Evolutionary conservation across 2,113 vertebrate genomes (phyloP), one percentile per base, ranked within the genome.

Genomic region (Nyctereutes procyonoides): DNA sequence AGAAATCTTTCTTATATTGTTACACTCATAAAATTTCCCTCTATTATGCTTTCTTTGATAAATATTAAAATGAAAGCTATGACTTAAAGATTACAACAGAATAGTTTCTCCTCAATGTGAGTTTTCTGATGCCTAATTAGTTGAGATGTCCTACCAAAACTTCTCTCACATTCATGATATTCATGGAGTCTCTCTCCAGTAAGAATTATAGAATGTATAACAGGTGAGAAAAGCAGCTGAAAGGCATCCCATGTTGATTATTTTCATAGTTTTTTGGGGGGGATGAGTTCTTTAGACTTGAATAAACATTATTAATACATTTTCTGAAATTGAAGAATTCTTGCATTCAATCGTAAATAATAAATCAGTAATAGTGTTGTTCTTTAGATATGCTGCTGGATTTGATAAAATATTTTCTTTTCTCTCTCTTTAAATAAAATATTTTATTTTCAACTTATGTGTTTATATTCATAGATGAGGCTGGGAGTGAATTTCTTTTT

Each of bases 111-210:
- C 43, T 43, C 56, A 60, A 58, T 32, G 7, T 97, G 95, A 95
- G 43, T 77, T 95, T 85, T 90, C 95, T 58, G 55, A 69, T 98
- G 96, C 62, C 92, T 81, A 12, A 67, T 90, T 83, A 96, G 93
- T 60, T 69, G 88, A 30, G 38, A 32, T 11, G 19, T 79, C 71
- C 53, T 22, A 15, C 53, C 24, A 38, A 79, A 60, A 51, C 43
- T 16, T 69, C 51, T 60, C 10, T 43, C 38, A 55, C 38, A 7
- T 81, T n/a, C 32, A 58, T 32, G 28, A 82, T 14, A 53, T 48
- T 53, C 32, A 32, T 26, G 19, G 67, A 15, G 55, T 43, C 12
- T 67, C 19, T 71, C 55, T 65, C 17, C 38, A 89, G 30, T 65
- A 22, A 35, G 43, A 76, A 53, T 76, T 67, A n/a, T 30, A 5